These are phyloP conservation scores for Galerucella pusilla DNA, from an alignment of 2,888 invertebrate species.

Conservation along the genomic window DNA sequence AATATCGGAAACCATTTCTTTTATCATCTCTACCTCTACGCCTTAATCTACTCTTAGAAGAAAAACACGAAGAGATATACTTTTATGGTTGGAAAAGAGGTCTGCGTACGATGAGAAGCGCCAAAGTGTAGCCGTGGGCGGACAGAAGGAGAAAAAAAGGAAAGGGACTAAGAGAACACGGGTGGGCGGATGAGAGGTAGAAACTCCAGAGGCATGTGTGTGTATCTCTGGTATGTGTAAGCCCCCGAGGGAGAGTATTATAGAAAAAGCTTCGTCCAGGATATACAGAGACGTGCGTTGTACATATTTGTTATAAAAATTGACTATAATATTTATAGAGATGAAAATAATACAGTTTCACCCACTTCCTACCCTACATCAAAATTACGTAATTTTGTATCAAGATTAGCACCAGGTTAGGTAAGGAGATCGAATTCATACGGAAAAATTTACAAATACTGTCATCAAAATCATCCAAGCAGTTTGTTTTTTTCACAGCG, in stretches of 20 bases:
- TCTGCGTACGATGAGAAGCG: slow-evolving; percentile 22
- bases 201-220: slow-evolving; percentile 34
- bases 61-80: slow-evolving; percentile 35
- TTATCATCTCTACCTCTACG: not conserved
- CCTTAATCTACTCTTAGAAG: not conserved
- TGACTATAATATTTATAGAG: no score
- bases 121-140: slow-evolving; percentile 37
- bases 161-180: slow-evolving; percentile 37
- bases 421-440: no score
- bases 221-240: slow-evolving; percentile 45
- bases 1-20: not conserved
- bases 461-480: no score
- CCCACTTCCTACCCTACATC: no score
- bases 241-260: slow-evolving; percentile 34
- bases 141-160: slow-evolving; percentile 47
- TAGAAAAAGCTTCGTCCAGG: slow-evolving; percentile 56
- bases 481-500: no score
- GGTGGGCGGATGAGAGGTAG: slow-evolving; percentile 33
- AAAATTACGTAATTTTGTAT: no score
- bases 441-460: no score
- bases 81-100: slow-evolving; percentile 41
- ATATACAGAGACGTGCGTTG: slow-evolving; percentile 63
- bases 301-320: not conserved
- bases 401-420: no score
- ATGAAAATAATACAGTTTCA: no score